Percentiles rank a stretch among this genome's conserved stretches.
These are phyloP conservation scores for Dryobota labecula DNA, from an alignment of 2,888 invertebrate species.

Conservation along the genomic window DNA sequence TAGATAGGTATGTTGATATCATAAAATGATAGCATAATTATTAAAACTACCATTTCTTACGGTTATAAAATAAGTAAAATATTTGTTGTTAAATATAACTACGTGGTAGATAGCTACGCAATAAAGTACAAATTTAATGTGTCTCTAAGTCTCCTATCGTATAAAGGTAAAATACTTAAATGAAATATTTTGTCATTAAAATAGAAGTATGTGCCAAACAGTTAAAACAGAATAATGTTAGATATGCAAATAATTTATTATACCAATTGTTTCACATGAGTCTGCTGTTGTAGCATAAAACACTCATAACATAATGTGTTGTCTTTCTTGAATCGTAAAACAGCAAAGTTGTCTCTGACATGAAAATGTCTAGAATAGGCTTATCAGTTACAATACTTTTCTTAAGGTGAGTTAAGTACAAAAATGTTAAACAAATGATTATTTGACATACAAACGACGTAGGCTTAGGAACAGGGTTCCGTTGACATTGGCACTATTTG, in stretches of 20 bases:
- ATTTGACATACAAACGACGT: too few species aligned
- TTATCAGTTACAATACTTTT: not conserved
- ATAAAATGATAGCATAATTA: not conserved
- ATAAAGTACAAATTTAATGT: not conserved
- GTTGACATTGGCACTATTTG: too few species aligned
- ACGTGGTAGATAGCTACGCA: not conserved
- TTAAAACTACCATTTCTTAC: not conserved
- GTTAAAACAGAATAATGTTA: not conserved
- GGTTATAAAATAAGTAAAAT: not conserved
- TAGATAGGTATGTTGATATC: not conserved
- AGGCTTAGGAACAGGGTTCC: too few species aligned
- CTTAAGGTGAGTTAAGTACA: conserved; percentile 15
- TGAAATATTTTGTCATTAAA: not conserved
- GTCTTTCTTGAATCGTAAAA: conserved; percentile 6
- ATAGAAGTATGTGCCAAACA: not conserved
- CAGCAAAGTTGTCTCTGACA: not conserved
- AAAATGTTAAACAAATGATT: too few species aligned
- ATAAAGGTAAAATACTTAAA: not conserved
- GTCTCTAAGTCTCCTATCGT: not conserved
- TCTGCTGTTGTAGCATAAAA: not conserved
- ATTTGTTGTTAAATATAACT: not conserved
- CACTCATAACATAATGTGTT: not conserved
- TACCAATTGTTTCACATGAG: not conserved
- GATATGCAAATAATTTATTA: not conserved
- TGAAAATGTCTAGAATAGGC: not conserved